Base-by-base conservation (phyloP, 2,797 vertebrate genomes). In the Pseudopleuronectes americanus region DNA sequence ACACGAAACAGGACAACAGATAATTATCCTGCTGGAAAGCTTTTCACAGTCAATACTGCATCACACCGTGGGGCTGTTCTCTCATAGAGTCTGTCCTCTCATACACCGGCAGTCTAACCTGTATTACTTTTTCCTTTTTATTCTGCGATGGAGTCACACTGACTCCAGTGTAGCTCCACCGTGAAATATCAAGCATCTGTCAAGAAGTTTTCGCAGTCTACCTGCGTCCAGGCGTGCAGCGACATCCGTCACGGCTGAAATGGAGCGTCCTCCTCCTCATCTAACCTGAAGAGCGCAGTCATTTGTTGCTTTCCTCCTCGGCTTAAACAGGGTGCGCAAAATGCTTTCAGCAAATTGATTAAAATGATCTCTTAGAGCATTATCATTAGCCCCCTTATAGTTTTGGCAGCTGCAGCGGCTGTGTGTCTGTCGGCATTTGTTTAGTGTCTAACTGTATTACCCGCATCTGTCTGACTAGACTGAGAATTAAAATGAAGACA, bases 271-370 rank as follows among this genome's bases (percentile, higher is more conserved):
- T 70, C 68, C 71, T 63, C 21, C 70, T 47, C 54, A 17, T 59
- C 58, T 77, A 81, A 59, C 59, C 57, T 64, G 56, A 76, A 59
- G 31, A 65, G 48, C 47, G 8, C 0, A 0, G 49, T 49, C 48
- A 82, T 84, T 86, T 77, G 65, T 79, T 38, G 67, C 63, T 64
- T 63, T 31, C 24, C 31, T 68, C 55, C 71, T 43, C 17, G 23
- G 38, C 48, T 65, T 77, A 77, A 84, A 77, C 73, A 62, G 66
- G 3, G 24, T 19, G 57, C 8, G 9, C 51, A 71, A 68, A 19
- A 68, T 71, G 80, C 67, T 84, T 48, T 77, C 63, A 57, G 77
- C 70, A 85, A 81, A 89, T 73, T 77, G 71, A 83, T 78, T 74
- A 53, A 84, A 84, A 81, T 71, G 54, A 86, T 81, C 55, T 57